Evolutionary conservation across 2,113 vertebrate species (phyloP), one percentile per base, ranked within the genome.

Genomic region (Camelus dromedarius): DNA sequence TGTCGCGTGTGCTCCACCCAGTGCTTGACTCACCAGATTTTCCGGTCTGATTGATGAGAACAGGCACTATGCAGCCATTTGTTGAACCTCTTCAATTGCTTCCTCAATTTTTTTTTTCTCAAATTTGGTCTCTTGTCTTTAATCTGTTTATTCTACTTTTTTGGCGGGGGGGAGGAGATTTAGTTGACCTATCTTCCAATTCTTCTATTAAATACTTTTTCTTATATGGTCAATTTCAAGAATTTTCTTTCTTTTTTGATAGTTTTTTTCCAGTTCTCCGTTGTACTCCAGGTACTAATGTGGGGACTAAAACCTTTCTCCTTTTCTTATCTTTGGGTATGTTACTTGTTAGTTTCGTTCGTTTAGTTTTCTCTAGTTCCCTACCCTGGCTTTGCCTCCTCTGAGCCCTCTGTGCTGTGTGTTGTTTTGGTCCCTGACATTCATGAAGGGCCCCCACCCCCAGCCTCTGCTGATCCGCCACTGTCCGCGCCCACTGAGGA

Each of bases 131-230:
- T 77, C 4, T 38, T 81, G 8, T 75, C 22, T 20, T 62, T 80
- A 22, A 35, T 35, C 42, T 42, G 38, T 91, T 91, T 81, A 73
- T 50, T 82, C 20, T 42, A 46, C 16, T 14, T 67, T 91, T 30
- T 67, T 69, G 7, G 32, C 35, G 35, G 35, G 35, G 38, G 38
- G 38, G 4, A 42, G 38, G 38, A 66, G 32, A n/a, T 46, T 73
- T 42, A 50, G 28, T 80, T 56, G 32, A 58, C 94, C 67, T 72
- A 11, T 93, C 48, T 77, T 73, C 69, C 7, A 46, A 19, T 48
- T 72, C 83, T 69, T 69, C 30, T 79, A 10, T 91, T 83, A 64
- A 70, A 46, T 83, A 77, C 52, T 86, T 95, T 93, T 76, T 75
- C 30, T 12, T 69, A 42, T 46, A 15, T 83, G 83, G 62, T 69